Percentiles rank a stretch among this genome's conserved stretches.
These are phyloP conservation scores for Anorthoa munda DNA, from an alignment of 2,888 invertebrate genomes.

Conservation along the genomic window DNA sequence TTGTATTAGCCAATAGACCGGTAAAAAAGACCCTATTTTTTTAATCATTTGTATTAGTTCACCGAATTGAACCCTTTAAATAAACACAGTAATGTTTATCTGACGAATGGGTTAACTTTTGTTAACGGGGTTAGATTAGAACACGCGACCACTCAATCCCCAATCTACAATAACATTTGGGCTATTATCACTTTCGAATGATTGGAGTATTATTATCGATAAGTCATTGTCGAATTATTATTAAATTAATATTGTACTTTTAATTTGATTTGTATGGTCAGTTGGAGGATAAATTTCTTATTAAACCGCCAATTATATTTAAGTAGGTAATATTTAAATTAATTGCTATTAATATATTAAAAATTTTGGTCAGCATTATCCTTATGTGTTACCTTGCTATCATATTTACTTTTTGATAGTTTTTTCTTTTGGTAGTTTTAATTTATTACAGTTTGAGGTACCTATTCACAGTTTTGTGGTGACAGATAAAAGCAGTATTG, in stretches of 20 bases:
- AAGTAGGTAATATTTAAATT: no score
- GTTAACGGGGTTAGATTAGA: constrained; percentile 25
- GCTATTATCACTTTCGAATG: constrained; percentile 22
- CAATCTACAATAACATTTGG: constrained; percentile 1
- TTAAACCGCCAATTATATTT: no score
- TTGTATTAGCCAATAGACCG: neutral
- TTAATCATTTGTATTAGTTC: neutral
- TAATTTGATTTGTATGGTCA: no score
- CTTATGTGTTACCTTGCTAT: neutral
- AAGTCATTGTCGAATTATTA: neutral
- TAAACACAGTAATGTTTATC: constrained; percentile 40
- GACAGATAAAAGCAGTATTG: no score
- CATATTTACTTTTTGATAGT: neutral
- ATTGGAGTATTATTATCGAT: neutral
- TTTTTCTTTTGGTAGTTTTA: no score
- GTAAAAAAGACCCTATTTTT: constrained; percentile 3
- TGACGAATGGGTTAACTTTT: constrained; percentile 31
- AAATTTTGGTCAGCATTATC: neutral
- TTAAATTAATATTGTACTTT: no score
- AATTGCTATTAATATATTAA: no score
- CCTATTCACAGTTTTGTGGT: no score
- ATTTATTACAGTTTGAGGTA: no score
- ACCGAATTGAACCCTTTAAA: constrained; percentile 29
- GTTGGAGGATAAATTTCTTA: no score
- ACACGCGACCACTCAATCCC: constrained; percentile 51